These are phyloP conservation scores for Itoplectis maculator DNA, from an alignment of 2,888 invertebrate genomes.

Conservation along the genomic window DNA sequence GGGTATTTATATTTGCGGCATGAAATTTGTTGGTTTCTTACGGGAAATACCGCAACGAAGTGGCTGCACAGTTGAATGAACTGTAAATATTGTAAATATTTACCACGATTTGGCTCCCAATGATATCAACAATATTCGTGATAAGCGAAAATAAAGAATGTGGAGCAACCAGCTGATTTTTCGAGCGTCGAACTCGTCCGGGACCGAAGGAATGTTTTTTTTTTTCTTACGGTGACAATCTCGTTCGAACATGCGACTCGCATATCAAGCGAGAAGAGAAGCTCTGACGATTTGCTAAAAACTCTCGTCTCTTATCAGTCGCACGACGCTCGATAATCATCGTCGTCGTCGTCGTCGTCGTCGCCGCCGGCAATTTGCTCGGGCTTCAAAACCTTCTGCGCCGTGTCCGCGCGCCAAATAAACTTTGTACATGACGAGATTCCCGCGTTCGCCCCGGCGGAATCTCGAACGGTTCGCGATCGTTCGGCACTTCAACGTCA, in stretches of 20 bases:
- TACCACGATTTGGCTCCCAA: background rate
- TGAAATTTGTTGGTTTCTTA: no score
- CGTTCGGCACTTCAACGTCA: conserved; percentile 31
- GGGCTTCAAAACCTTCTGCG: conserved; percentile 23
- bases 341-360: conserved; percentile 1
- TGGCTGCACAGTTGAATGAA: no score
- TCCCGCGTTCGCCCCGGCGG: conserved; percentile 13
- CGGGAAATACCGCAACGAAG: no score
- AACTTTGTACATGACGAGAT: conserved; percentile 49
- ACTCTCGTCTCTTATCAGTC: conserved; percentile 51
- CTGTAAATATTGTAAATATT: no score
- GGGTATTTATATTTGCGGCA: no score
- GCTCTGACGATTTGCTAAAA: background rate
- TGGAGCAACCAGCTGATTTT: background rate
- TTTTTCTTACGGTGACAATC: conserved; percentile 26
- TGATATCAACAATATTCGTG: background rate
- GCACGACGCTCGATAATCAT: conserved; percentile 10
- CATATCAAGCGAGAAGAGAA: conserved; percentile 30
- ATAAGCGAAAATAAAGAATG: background rate
- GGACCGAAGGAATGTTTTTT: background rate
- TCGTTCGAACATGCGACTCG: conserved; percentile 15
- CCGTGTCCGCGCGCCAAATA: conserved; percentile 20
- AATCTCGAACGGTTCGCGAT: conserved; percentile 24
- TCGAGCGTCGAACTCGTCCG: conserved; percentile 2
- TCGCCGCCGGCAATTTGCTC: conserved; percentile 26